A percentile compares a stretch with the other conserved stretches of the same genome.
phyloP scores from a whole-genome alignment of 2,888 invertebrate species.

The Euzetes globulus region DNA sequence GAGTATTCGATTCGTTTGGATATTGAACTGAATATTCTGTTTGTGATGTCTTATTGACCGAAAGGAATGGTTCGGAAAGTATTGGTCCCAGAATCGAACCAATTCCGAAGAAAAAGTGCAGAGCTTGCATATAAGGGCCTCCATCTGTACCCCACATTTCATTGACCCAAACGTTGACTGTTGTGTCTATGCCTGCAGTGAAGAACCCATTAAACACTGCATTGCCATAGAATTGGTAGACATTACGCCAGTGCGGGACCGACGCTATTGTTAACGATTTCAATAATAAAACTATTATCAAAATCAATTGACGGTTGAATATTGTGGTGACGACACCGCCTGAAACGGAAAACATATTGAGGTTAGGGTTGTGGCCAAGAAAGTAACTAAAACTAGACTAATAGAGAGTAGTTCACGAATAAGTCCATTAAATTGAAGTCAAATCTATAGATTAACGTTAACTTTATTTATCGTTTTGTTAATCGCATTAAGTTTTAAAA shows the following conservation, averaged over 20 bases:
- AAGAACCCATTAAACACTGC: constrained; percentile 34
- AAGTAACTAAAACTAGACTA: no score
- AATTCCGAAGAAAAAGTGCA: constrained; percentile 35
- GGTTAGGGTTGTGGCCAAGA: no score
- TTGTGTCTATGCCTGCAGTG: constrained; percentile 30
- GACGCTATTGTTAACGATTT: constrained; percentile 28
- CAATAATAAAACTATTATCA: constrained; percentile 30
- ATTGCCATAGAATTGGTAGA: constrained; percentile 32
- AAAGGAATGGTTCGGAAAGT: constrained; percentile 31
- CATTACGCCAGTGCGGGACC: constrained; percentile 31
- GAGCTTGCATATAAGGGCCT: constrained; percentile 33
- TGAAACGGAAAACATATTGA: background rate
- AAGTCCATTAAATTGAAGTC: no score
- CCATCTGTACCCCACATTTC: constrained; percentile 32
- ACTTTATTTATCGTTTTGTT: no score
- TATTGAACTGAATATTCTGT: background rate
- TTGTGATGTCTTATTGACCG: background rate
- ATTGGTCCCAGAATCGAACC: constrained; percentile 29
- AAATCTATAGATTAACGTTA: no score
- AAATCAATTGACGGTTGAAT: constrained; percentile 33
- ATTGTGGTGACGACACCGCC: constrained; percentile 29
- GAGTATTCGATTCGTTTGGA: background rate
- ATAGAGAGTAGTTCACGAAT: no score
- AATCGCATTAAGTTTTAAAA: no score
- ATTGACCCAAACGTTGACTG: constrained; percentile 33